Conservation (phyloP, 2,113 vertebrate genomes). For the Ancistrus triradiatus region DNA sequence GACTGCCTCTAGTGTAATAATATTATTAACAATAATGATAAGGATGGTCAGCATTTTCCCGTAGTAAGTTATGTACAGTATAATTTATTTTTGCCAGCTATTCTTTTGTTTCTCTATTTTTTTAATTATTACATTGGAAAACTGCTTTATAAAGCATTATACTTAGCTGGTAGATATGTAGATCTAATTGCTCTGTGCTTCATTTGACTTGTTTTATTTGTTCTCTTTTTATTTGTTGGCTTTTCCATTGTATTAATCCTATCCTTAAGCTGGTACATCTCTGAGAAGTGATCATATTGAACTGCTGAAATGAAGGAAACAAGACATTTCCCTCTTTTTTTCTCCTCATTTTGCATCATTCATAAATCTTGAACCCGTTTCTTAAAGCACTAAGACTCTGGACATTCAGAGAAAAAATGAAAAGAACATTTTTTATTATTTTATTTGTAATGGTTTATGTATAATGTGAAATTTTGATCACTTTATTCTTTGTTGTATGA, state of each 20-base stretch:
- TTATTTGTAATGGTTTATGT: constrained; percentile 77
- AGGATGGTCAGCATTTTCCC: constrained; percentile 85
- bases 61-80: constrained; percentile 99
- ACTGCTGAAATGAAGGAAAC: constrained; percentile 64
- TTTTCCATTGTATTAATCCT: constrained; percentile 71
- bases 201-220: constrained; percentile 67
- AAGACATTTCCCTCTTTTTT: constrained; percentile 32
- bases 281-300: constrained; percentile 73
- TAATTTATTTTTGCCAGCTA: constrained; percentile 94
- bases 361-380: constrained; percentile 76
- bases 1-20: constrained; percentile 96
- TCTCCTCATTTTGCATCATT: too few relatives aligned
- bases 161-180: constrained; percentile 86
- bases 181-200: constrained; percentile 64
- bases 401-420: constrained; percentile 74
- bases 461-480: constrained; percentile 80
- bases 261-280: constrained; percentile 58
- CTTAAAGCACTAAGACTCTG: constrained; percentile 93
- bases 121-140: constrained; percentile 79
- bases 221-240: constrained; percentile 62
- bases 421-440: constrained; percentile 58
- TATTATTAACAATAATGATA: constrained; percentile 91
- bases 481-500: constrained; percentile 48
- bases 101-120: constrained; percentile 66
- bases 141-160: constrained; percentile 78